Evolutionary conservation across 2,797 vertebrate species (phyloP).

Genomic region (Rhincodon typus): DNA sequence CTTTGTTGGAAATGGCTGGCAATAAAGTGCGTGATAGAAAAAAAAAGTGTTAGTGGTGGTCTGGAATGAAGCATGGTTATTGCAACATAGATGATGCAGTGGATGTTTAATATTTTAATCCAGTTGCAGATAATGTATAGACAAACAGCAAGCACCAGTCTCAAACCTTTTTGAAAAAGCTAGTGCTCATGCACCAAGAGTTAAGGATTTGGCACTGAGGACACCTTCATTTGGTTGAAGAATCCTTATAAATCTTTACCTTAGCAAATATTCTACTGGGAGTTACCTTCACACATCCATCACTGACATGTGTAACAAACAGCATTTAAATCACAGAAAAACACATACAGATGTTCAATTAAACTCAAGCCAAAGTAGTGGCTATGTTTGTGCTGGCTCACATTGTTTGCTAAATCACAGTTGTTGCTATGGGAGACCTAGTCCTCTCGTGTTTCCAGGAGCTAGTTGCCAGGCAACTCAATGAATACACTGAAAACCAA

Average conservation of each 20-base stretch:
- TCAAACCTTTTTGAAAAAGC: no score
- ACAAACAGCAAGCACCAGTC: neutral
- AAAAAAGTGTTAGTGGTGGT: neutral
- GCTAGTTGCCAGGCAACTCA: conserved; percentile 79
- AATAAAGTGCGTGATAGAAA: neutral
- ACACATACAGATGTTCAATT: conserved; percentile 88
- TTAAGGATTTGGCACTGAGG: neutral
- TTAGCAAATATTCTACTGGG: neutral
- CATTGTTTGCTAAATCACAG: conserved; percentile 96
- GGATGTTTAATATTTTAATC: neutral
- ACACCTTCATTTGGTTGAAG: conserved; percentile 4
- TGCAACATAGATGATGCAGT: neutral
- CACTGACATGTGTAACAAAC: conserved; percentile 52
- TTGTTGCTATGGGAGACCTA: conserved; percentile 82
- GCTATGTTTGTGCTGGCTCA: conserved; percentile 76
- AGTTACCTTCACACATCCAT: conserved; percentile 48
- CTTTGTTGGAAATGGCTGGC: neutral
- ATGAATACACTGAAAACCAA: conserved; percentile 97
- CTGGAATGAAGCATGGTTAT: neutral
- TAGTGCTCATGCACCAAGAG: neutral
- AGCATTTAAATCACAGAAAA: conserved; percentile 64
- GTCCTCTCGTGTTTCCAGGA: conserved; percentile 84
- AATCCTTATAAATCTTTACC: neutral
- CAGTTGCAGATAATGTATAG: neutral
- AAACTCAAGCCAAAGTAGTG: conserved; percentile 67